Evolutionary conservation across 1,140 invertebrate genomes (phyloP).

Genomic region (Drosophila sp.): DNA sequence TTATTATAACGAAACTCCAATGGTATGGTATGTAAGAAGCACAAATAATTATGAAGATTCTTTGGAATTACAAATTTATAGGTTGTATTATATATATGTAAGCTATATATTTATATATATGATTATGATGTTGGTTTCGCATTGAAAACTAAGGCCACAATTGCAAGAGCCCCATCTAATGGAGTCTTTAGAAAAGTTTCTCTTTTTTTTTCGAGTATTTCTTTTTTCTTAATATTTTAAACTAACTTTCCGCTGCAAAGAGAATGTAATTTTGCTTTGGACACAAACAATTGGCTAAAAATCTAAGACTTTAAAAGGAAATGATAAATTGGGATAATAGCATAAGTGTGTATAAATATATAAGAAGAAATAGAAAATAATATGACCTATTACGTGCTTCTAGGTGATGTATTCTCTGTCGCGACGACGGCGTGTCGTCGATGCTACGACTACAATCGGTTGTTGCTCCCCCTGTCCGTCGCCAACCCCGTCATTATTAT

Average conservation of each 20-base stretch:
- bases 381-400: slow-evolving; percentile 21
- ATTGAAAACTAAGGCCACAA: slow-evolving; percentile 71
- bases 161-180: slow-evolving; percentile 58
- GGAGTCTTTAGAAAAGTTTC: slow-evolving; percentile 36
- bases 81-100: slow-evolving; percentile 18
- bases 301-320: slow-evolving; percentile 22
- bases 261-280: slow-evolving; percentile 21
- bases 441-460: slow-evolving; percentile 58
- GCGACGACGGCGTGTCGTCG: slow-evolving; percentile 56
- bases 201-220: slow-evolving; percentile 60
- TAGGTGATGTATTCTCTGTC: slow-evolving; percentile 73
- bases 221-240: slow-evolving; percentile 8
- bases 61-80: slow-evolving; percentile 43
- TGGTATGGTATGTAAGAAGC: neutral
- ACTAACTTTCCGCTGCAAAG: slow-evolving; percentile 16
- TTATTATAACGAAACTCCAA: neutral
- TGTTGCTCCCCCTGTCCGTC: slow-evolving; percentile 30
- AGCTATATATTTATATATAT: slow-evolving; percentile 13
- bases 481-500: slow-evolving; percentile 6
- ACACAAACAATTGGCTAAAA: slow-evolving; percentile 20
- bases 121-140: slow-evolving; percentile 42
- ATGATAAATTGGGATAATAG: slow-evolving; percentile 32
- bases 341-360: slow-evolving; percentile 26
- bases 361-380: slow-evolving; percentile 24
- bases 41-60: slow-evolving; percentile 44